Evolutionary conservation across 1,140 invertebrate genomes (phyloP), one percentile per base, ranked within the genome.

Genomic region (Philopotamus ludificatus): DNA sequence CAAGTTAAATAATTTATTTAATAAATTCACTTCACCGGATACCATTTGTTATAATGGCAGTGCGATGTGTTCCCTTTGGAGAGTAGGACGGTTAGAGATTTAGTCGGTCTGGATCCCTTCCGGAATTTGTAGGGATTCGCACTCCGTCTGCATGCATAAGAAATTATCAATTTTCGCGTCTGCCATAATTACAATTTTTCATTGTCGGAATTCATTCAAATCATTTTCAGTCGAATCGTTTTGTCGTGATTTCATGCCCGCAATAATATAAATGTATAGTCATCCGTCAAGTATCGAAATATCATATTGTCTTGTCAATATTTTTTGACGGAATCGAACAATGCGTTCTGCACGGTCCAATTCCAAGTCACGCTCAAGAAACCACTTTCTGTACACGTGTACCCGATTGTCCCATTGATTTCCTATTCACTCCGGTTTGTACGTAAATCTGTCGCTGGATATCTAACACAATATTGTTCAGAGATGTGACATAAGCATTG

Each of bases 1-100:
- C 28, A 39, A 7, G 20, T 20, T 39, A 57, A 57, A 57, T 39
- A 57, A 57, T 39, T 39, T 57, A 41, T 57, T 57, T 57, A 39
- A 57, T 57, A 57, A 57, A 57, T 57, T 34, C 53, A 57, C 53
- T 41, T 39, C 53, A 16, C 15, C 53, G 28, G 8, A 16, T 8
- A 10, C 53, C 41, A 53, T 53, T 53, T 25, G 23, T 53, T 53
- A 25, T 23, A 22, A 53, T 45, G 44, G 7, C 34, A n/a, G 34
- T n/a, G 7, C 34, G 7, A n/a, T 39, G 7, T 39, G 7, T 8
- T 39, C n/a, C 7, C n/a, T 39, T 8, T 39, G n/a, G n/a, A 39
- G n/a, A 7, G n/a, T 39, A n/a, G 34, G n/a, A 8, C 41, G n/a
- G 41, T 12, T 44, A 12, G 18, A 15, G 18, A 12, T 12, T 44